Base-by-base conservation (phyloP, 2,797 vertebrate species). In the Pteronotus mesoamericanus region DNA sequence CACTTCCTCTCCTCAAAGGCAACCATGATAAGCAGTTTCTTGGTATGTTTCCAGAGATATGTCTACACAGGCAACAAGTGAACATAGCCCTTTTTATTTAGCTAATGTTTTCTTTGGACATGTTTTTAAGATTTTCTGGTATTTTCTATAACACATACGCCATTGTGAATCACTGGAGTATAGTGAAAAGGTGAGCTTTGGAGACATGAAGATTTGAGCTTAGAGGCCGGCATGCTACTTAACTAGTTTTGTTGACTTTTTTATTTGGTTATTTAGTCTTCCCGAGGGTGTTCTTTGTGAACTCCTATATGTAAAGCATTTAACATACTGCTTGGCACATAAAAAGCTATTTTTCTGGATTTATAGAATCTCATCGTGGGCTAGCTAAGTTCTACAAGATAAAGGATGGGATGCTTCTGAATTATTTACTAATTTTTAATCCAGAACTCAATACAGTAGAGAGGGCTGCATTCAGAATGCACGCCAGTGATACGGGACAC, bases 191-290 rank as follows among this genome's bases (percentile, higher is more conserved):
- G 71, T 93, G 29, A 75, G 0, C 32, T 93, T 87, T 53, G 29
- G 32, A 90, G 34, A 42, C 44, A 5, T 42, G 22, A 86, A 74
- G 34, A 75, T 44, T 85, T 44, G 37, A n/a, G 3, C 48, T 80
- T 72, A 87, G 87, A 64, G 51, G 11, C 6, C 69, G 19, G 18
- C 57, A n/a, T 92, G 10, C 42, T 37, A 32, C 15, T 26, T 78
- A 51, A 37, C 32, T 53, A 59, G 10, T 72, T 93, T 64, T 46
- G 2, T 85, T 83, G 32, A 10, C 22, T 93, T 94, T 89, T 12
- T 57, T 46, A 29, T 57, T 92, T 77, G 61, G 46, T 75, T 89
- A 87, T 72, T 89, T 79, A n/a, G 34, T 53, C n/a, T 91, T 46
- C 37, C 18, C 42, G 21, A 42, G 1, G 6, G 39, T 88, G 26